Evolutionary conservation across 92 coral and sea anemone genomes (phyloP), one percentile per base, ranked within the genome.

Genomic region (Porites cylindrica): DNA sequence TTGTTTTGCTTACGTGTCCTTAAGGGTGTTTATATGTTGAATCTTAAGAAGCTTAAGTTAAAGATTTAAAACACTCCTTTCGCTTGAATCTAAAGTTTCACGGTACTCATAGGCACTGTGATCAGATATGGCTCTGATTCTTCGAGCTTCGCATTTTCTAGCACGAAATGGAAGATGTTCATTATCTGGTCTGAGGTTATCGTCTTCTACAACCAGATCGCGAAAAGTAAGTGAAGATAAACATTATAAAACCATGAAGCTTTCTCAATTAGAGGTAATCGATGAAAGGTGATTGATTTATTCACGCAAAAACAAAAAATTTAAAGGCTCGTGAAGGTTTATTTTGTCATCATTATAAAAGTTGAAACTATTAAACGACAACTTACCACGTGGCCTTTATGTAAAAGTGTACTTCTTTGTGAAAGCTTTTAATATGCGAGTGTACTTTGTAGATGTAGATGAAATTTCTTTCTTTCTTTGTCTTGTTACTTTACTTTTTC

Each of bases 121-220:
- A 21, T 58, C 52, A 69, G 70, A 9, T 75, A 95, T 95, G 98
- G 87, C 98, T 50, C 85, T 93, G 53, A 89, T 95, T 60, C 88
- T 95, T 23, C 96, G 94, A 80, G 98, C 96, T 17, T 91, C 98
- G 20, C 79, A 83, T 51, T 93, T 85, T 76, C 66, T 95, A 0
- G 83, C 92, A 6, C 91, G 94, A 59, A 88, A 87, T 8, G 90
- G 89, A 20, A 77, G 24, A 10, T 73, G 82, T 60, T 53, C 86
- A 7, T 54, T 92, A 16, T 85, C 82, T 88, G 89, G 84, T 54
- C 68, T 89, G 6, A 53, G 70, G 59, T 76, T 78, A n/a, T 56
- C 86, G 19, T 82, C 92, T 18, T 87, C 83, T 75, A 60, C 81
- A 2, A 82, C 82, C 53, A 90, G 92, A 70, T 65, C 93, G n/a